Evolutionary conservation across 2,113 vertebrate species (phyloP), one percentile per base, ranked within the genome.

Genomic region (Cololabis saira): DNA sequence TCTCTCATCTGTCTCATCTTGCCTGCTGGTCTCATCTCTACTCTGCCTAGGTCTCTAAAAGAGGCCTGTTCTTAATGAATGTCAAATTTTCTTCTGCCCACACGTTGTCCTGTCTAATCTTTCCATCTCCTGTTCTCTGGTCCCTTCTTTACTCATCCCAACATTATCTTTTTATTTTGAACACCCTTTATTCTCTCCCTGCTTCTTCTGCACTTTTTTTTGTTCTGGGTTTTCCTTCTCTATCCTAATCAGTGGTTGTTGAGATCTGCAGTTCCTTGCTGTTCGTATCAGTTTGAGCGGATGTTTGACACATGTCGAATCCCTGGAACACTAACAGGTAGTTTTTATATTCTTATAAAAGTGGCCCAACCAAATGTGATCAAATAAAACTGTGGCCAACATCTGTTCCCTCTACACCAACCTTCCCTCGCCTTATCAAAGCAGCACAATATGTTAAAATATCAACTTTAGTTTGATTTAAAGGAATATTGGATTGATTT

Each of bases 301-400:
- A 93, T 96, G 76, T 96, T 95, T 92, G 92, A 95, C 85, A 93
- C 94, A 76, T 94, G 93, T 61, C 94, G 95, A 70, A 84, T 95
- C 68, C 94, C 95, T 0, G 94, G 92, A 73, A 57, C 84, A 37
- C 71, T 91, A 12, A 92, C 92, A 96, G 95, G 95, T 96, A 93
- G 77, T 76, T 68, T 83, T 71, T 55, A 58, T 45, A 0, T 51
- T 76, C 65, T 62, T 45, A 66, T 57, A 42, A 27, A 69, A 48
- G 16, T 30, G 67, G 50, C 12, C 51, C 65, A 1, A 42, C 18
- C 21, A 17, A 16, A 1, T 27, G 5, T 44, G 3, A 30, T 63
- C 27, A 10, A 41, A 8, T 14, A 47, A 0, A 51, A 52, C 19
- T 70, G 59, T 73, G 7, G 10, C 12, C 8, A 10, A 52, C 5